phyloP scores from a whole-genome alignment of 2,888 invertebrate species.

The Unio pictorum region DNA sequence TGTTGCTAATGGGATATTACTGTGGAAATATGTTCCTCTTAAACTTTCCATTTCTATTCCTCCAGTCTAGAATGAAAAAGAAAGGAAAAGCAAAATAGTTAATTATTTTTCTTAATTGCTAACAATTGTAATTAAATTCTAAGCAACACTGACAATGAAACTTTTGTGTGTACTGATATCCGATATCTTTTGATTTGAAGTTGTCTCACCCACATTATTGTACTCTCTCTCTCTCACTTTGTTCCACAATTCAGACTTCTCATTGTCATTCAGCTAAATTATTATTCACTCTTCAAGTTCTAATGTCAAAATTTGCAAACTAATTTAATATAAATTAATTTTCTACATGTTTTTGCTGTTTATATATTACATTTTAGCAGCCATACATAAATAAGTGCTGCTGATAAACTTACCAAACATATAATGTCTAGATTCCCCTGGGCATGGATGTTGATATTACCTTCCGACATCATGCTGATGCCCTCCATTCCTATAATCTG shows the following conservation, averaged over 20 bases:
- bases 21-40: conserved; percentile 18
- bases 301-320: background rate
- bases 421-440: conserved; percentile 7
- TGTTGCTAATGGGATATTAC: too few relatives aligned
- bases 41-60: conserved; percentile 12
- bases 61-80: conserved; percentile 13
- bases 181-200: too few relatives aligned
- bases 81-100: background rate
- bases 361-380: background rate
- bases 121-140: too few relatives aligned
- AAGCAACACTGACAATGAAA: too few relatives aligned
- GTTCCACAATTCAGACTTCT: too few relatives aligned
- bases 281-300: too few relatives aligned
- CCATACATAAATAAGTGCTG: background rate
- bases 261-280: too few relatives aligned
- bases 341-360: background rate
- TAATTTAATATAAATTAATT: background rate
- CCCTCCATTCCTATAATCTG: conserved; percentile 38
- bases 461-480: conserved; percentile 16
- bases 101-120: too few relatives aligned
- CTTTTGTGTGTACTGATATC: too few relatives aligned
- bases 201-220: too few relatives aligned
- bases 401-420: conserved; percentile 14
- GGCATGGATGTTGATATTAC: conserved; percentile 9
- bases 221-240: too few relatives aligned